These are phyloP conservation scores for Corydoras sp. DNA, from an alignment of 2,113 vertebrate species.

Conservation along the genomic window DNA sequence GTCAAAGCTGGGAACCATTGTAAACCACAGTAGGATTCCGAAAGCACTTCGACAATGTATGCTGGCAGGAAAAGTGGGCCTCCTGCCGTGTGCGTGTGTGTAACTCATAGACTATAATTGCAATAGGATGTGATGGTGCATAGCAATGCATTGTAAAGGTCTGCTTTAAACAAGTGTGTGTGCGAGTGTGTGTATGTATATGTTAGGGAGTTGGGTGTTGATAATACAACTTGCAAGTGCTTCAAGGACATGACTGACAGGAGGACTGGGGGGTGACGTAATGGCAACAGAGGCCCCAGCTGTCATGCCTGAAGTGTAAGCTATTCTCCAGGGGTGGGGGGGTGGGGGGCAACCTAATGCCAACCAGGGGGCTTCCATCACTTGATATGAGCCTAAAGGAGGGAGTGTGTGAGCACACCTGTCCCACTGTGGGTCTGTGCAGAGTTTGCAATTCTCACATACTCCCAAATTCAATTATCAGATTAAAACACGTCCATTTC, in stretches of 20 bases:
- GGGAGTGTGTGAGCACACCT: conserved; percentile 34
- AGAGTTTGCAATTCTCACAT: neutral
- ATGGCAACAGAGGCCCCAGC: conserved; percentile 40
- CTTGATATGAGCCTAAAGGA: conserved; percentile 21
- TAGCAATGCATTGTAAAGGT: neutral
- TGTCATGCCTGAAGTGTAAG: conserved; percentile 41
- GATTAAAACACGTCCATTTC: neutral
- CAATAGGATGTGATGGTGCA: conserved; percentile 6
- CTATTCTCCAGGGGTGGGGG: conserved; percentile 10
- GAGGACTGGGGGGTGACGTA: conserved; percentile 32
- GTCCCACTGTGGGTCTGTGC: conserved; percentile 41
- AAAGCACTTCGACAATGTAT: conserved; percentile 5
- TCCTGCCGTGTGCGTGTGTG: conserved; percentile 15
- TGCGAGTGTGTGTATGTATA: neutral
- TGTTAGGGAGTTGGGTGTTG: neutral
- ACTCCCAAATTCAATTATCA: neutral
- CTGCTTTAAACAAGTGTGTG: conserved; percentile 1
- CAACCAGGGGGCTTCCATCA: conserved; percentile 24
- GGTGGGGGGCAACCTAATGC: conserved; percentile 24
- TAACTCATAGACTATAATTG: conserved; percentile 4
- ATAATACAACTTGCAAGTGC: conserved; percentile 10
- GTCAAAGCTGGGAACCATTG: neutral
- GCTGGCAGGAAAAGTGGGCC: conserved; percentile 1
- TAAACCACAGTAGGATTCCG: conserved; percentile 12
- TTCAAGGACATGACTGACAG: conserved; percentile 22